Evolutionary conservation across 2,797 vertebrate species (phyloP).

Genomic region (Rhyacichthys aspro): DNA sequence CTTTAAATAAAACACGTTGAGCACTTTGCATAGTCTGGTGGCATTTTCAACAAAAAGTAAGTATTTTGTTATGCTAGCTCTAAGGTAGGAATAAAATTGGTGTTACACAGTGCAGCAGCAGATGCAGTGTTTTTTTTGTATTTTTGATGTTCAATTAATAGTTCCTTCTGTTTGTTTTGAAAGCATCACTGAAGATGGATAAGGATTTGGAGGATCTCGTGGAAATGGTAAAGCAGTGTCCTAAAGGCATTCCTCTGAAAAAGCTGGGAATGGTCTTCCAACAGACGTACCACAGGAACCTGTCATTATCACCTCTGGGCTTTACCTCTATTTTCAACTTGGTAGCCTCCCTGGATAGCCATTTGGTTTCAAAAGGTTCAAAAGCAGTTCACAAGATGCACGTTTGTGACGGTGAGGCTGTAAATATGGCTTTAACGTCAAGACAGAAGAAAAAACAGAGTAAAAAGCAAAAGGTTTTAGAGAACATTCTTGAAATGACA

Average conservation of each 20-base stretch:
- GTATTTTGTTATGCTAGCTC: no score
- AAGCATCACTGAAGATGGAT: constrained; percentile 50
- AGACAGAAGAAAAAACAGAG: background rate
- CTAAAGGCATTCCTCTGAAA: constrained; percentile 64
- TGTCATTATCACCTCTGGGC: constrained; percentile 54
- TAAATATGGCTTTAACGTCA: background rate
- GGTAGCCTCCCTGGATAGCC: constrained; percentile 41
- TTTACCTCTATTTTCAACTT: constrained; percentile 53
- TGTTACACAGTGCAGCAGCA: no score
- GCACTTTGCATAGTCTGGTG: no score
- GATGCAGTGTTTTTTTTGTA: no score
- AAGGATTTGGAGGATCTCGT: constrained; percentile 46
- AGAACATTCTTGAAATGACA: constrained; percentile 58
- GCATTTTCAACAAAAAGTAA: no score
- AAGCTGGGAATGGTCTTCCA: constrained; percentile 52
- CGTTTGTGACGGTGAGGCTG: background rate
- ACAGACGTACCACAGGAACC: constrained; percentile 58
- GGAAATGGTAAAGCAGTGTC: constrained; percentile 53
- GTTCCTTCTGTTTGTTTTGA: constrained; percentile 6
- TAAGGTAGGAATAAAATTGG: no score
- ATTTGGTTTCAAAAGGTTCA: constrained; percentile 57
- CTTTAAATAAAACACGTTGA: no score
- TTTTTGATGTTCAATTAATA: no score
- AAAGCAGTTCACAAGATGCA: constrained; percentile 31
- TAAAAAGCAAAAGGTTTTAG: background rate